phyloP scores from a whole-genome alignment of 2,113 vertebrate species.

The Nibea coibor region DNA sequence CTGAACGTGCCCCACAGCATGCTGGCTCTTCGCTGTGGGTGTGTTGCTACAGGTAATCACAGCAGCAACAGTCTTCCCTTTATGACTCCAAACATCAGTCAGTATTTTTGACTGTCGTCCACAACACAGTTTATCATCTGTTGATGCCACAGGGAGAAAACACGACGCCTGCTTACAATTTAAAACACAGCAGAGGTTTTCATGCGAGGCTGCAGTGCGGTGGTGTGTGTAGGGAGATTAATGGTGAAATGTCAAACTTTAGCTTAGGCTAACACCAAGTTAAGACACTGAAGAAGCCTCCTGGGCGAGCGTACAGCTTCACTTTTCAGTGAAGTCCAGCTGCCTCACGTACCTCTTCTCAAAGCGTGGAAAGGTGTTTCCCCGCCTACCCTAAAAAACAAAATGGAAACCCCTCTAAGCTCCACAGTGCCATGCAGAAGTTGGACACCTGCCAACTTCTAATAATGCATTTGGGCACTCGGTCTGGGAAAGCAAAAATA shows the following conservation, averaged over 20 bases:
- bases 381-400: slow-evolving; percentile 13
- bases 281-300: not conserved
- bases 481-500: slow-evolving; percentile 37
- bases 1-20: not conserved
- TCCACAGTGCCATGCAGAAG: slow-evolving; percentile 23
- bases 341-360: too few species aligned
- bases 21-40: not conserved
- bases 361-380: not conserved
- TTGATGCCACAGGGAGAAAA: not conserved
- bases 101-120: not conserved
- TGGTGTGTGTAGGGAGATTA: not conserved
- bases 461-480: slow-evolving; percentile 54
- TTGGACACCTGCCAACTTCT: slow-evolving; percentile 53
- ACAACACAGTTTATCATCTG: not conserved
- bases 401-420: slow-evolving; percentile 22
- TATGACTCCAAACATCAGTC: not conserved
- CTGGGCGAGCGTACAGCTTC: too few species aligned
- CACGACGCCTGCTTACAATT: not conserved
- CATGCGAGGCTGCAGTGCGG: not conserved
- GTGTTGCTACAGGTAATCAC: slow-evolving; percentile 19
- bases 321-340: too few species aligned
- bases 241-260: not conserved
- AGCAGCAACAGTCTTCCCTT: not conserved
- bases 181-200: not conserved
- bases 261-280: not conserved